Base-by-base conservation (phyloP, 1,140 invertebrate genomes). In the Elymnias hypermnestra region DNA sequence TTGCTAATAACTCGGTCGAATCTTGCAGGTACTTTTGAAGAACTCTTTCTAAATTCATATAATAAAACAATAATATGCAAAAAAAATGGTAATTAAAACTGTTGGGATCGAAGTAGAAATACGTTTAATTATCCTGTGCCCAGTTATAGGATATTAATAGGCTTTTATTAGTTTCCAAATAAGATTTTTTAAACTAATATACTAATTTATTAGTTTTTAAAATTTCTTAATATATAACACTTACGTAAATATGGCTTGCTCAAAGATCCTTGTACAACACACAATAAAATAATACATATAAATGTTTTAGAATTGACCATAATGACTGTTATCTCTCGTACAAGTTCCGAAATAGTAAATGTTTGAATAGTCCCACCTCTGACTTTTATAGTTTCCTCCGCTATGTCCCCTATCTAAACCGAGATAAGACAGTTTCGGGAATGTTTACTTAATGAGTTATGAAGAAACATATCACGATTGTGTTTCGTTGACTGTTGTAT, bases 401-500 rank as follows among this genome's bases (percentile, higher is more conserved):
- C 53, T 61, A 65, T 50, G 63, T 49, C 52, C 64, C n/a, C 70
- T 83, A 83, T 83, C 81, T 81, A 36, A 42, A 37, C 5, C 3
- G 42, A 81, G 78, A 83, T 82, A 85, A 81, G 53, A 43, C 38
- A 42, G 48, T 63, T 56, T 62, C 56, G 72, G 78, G 74, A 85
- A 83, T 85, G 74, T 85, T 85, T 77, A 67, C 67, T 61, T 85
- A 81, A 83, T 79, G 76, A 73, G 67, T 52, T 66, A 72, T 47
- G 63, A 72, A 68, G 65, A 61, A 65, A 67, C 59, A 61, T 62
- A 61, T 46, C 57, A 55, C 38, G 53, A 36, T 46, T 44, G 25
- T 36, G 14, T 17, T 33, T 33, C 31, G 5, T 12, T 29, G 23
- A 1, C 8, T 8, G 23, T 26, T 26, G n/a, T n/a, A n/a, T n/a